phyloP scores from a whole-genome alignment of 2,888 invertebrate species.

The Nematopogon swammerdamellus region DNA sequence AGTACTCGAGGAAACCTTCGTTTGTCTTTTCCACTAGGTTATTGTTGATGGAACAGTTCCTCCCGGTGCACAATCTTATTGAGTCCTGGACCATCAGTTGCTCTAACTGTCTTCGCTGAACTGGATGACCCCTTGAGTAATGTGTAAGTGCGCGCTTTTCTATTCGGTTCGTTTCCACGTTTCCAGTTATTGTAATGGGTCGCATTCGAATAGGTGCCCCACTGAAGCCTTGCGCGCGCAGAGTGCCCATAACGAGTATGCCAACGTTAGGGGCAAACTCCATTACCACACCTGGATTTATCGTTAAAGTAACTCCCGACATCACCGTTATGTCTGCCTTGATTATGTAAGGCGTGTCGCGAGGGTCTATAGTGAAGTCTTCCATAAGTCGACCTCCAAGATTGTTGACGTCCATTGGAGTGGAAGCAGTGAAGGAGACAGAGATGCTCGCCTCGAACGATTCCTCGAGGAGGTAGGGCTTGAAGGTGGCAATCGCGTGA shows the following conservation, averaged over 20 bases:
- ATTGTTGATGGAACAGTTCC: slow-evolving; percentile 62
- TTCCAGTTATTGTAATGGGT: slow-evolving; percentile 43
- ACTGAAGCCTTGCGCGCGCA: slow-evolving; percentile 77
- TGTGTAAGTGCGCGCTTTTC: slow-evolving; percentile 35
- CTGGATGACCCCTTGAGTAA: slow-evolving; percentile 28
- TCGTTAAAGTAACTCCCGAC: slow-evolving; percentile 85
- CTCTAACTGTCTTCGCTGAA: slow-evolving; percentile 53
- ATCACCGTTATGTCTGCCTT: slow-evolving; percentile 93
- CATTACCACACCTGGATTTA: slow-evolving; percentile 84
- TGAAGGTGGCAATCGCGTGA: slow-evolving; percentile 88
- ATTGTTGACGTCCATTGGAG: slow-evolving; percentile 59
- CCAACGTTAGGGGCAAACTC: slow-evolving; percentile 96
- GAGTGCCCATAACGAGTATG: slow-evolving; percentile 87
- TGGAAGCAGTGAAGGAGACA: slow-evolving; percentile 58
- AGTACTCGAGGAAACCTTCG: slow-evolving; percentile 92
- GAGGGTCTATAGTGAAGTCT: slow-evolving; percentile 61
- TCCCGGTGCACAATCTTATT: slow-evolving; percentile 76
- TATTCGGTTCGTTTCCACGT: slow-evolving; percentile 32
- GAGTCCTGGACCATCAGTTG: slow-evolving; percentile 55
- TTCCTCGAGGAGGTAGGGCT: slow-evolving; percentile 81
- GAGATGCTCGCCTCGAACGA: slow-evolving; percentile 75
- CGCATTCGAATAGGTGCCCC: slow-evolving; percentile 77
- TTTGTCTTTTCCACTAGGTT: slow-evolving; percentile 47
- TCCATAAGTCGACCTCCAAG: slow-evolving; percentile 75
- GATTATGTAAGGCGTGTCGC: slow-evolving; percentile 72